These are phyloP conservation scores for Chloroclystis v-ata DNA, from an alignment of 2,888 invertebrate genomes.

Conservation along the genomic window DNA sequence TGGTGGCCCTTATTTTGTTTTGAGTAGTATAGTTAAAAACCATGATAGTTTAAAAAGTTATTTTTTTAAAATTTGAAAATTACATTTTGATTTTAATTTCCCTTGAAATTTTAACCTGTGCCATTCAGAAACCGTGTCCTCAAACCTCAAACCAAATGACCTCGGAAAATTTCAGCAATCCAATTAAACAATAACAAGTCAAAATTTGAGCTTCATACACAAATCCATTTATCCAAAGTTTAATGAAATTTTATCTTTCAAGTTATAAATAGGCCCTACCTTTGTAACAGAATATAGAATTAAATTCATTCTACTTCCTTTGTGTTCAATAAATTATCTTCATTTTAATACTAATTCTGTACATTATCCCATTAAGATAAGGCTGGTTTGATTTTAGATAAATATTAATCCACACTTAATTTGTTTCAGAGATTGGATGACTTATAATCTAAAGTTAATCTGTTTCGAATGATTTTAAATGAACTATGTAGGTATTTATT, in stretches of 20 bases:
- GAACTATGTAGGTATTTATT: not conserved
- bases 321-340: not conserved
- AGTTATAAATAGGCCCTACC: not conserved
- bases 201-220: no score
- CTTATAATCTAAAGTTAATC: not conserved
- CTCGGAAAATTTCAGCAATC: no score
- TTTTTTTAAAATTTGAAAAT: no score
- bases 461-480: not conserved
- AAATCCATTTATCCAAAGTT: not conserved
- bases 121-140: no score
- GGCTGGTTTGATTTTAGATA: conserved; percentile 1
- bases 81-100: no score
- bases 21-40: no score
- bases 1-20: no score
- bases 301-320: not conserved
- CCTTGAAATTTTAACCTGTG: no score
- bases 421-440: not conserved
- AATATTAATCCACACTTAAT: conserved; percentile 8
- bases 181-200: no score
- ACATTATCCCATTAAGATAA: not conserved
- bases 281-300: not conserved
- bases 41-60: no score
- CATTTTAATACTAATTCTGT: no score
- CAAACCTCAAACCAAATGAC: no score
- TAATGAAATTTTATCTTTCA: not conserved